Base-by-base conservation (phyloP, 2,113 vertebrate species). In the Forbesichthys agassizii region DNA sequence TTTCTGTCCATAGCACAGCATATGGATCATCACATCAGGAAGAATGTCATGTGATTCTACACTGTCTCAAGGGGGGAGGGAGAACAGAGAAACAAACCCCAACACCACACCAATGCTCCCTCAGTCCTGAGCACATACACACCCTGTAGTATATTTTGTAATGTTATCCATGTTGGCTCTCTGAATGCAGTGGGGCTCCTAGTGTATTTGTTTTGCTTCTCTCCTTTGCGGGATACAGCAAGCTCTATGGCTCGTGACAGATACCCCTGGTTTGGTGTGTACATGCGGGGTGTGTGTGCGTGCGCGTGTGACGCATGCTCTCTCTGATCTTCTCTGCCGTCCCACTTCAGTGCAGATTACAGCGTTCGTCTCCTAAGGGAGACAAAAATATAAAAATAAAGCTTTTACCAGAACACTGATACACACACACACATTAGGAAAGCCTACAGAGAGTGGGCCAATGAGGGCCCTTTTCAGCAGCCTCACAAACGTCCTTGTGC, bases 281-380 rank as follows among this genome's bases (percentile, higher is more conserved):
- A 56, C 49, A 46, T 68, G 56, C 55, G 66, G 47, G 11, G 66
- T 49, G 55, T 59, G 27, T 48, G 6, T 58, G 42, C 12, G 18
- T 61, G 48, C 13, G 66, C 53, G 56, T 59, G 58, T 55, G 27
- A 1, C 73, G 36, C 66, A 54, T 48, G 55, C 68, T 64, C 64
- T 73, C 69, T 78, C 66, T 78, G 73, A 66, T 76, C 66, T 68
- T 69, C 66, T 80, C 80, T 85, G 71, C 70, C 81, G 79, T 88
- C 80, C 86, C 86, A 87, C 77, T 87, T 88, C 86, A 82, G 75
- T 77, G 77, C 64, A 88, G 88, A 90, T 87, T 86, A 88, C 82
- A 85, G 75, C 61, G 58, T 75, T 71, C 13, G 49, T 88, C 79
- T 88, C 86, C 82, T 79, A 61, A 76, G 85, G 88, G 86, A 87